Base-by-base conservation (phyloP, 2,113 vertebrate species). In the Myxocyprinus asiaticus region DNA sequence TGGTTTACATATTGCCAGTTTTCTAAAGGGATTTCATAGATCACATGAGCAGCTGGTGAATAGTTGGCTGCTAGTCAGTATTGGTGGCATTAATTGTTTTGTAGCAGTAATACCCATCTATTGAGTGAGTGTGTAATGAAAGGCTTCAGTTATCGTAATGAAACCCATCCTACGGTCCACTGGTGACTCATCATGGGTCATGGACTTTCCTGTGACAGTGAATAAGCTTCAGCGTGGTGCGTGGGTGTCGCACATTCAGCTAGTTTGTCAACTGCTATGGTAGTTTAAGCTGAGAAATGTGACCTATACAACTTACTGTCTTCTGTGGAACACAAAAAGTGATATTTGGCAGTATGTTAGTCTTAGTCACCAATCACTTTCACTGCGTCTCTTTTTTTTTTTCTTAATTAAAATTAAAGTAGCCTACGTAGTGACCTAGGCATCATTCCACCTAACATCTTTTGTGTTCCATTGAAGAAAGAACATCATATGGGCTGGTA, bases 181-280 rank as follows among this genome's bases (percentile, higher is more conserved):
- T 11, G 12, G 8, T 80, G 78, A 83, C 51, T 83, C 67, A 72
- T n/a, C 15, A 9, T 64, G 78, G 55, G 69, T 84, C 78, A 81
- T 67, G 50, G 55, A 82, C 66, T 78, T 59, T 82, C 61, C 64
- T 82, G 33, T 74, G 33, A 77, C 50, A 47, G 69, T 59, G 42
- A 59, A 59, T 59, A 47, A 59, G 55, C 69, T n/a, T 72, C 67
- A 43, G 4, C 2, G 7, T 59, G n/a, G 11, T 15, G 44, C 43
- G 43, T 61, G 43, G 56, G 70, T 17, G 44, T 56, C 4, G 11
- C 3, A 4, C 14, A 58, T 58, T 58, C 14, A 15, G 4, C 11
- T 55, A 55, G 12, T 14, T 56, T 53, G 10, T 6, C 10, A 55
- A 12, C 0, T 56, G 12, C 12, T 14, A n/a, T n/a, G n/a, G n/a